Evolutionary conservation across 2,888 invertebrate species (phyloP).

Genomic region (Tetanocera ferruginea): DNA sequence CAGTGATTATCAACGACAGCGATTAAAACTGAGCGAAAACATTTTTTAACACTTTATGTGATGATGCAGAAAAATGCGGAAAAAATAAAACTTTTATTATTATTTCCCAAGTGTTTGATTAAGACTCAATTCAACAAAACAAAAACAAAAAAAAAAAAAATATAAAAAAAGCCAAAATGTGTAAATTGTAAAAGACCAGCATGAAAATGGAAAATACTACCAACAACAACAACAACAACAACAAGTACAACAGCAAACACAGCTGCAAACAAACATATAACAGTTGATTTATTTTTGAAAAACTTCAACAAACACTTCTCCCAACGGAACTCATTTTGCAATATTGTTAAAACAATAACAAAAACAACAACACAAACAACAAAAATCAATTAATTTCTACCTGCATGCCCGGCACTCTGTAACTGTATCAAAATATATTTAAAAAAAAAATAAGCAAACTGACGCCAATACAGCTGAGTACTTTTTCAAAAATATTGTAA

Average conservation of each 20-base stretch:
- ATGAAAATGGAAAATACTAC: neutral
- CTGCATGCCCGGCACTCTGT: neutral
- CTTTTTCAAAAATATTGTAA: neutral
- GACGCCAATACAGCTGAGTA: neutral
- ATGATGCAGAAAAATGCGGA: neutral
- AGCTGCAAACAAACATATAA: neutral
- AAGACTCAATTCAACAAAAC: neutral
- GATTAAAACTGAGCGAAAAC: neutral
- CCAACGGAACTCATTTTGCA: slow-evolving; percentile 21
- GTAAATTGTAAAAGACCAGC: neutral
- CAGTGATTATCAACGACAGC: neutral
- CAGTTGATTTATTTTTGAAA: slow-evolving; percentile 21
- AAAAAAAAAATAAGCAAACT: too few relatives aligned
- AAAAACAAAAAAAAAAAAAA: neutral
- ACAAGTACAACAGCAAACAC: neutral
- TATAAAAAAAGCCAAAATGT: neutral
- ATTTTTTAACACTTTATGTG: slow-evolving; percentile 20
- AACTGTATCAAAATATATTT: neutral
- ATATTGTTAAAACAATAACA: neutral
- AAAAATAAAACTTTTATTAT: neutral
- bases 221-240: neutral
- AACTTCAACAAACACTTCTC: slow-evolving; percentile 5
- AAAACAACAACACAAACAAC: neutral
- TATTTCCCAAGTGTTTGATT: slow-evolving; percentile 33
- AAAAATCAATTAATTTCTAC: slow-evolving; percentile 17